Conservation (phyloP, 2,888 invertebrate species). For the Iphiclides podalirius region DNA sequence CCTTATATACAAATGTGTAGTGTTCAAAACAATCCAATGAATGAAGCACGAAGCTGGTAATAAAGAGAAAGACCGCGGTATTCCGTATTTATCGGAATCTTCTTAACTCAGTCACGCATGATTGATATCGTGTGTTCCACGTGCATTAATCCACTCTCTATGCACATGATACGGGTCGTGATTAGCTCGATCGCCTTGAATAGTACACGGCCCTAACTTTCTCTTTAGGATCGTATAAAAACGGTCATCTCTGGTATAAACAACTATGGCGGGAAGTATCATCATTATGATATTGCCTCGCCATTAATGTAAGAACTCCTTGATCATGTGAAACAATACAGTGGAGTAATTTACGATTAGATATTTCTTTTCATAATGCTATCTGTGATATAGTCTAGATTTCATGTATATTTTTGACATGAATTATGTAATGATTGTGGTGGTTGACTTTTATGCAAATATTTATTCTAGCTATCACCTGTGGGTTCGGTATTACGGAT, state of each 20-base stretch:
- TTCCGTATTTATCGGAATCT: neutral
- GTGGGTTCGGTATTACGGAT: too few species aligned
- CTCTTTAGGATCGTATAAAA: conserved; percentile 20
- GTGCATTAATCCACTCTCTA: conserved; percentile 14
- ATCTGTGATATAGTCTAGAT: too few species aligned
- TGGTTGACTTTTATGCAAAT: too few species aligned
- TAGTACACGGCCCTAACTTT: conserved; percentile 16
- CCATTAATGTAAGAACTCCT: neutral
- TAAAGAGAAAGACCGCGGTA: neutral
- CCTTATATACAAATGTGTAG: too few species aligned
- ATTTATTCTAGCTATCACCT: too few species aligned
- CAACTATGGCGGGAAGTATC: neutral
- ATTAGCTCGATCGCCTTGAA: conserved; percentile 18
- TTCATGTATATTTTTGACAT: too few species aligned
- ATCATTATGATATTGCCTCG: conserved; percentile 2
- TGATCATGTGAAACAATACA: neutral
- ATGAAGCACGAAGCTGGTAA: too few species aligned
- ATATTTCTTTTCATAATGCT: conserved; percentile 6
- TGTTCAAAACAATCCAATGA: too few species aligned
- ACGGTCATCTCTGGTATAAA: conserved; percentile 14
- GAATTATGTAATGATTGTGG: too few species aligned
- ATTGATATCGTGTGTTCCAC: conserved; percentile 17
- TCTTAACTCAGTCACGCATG: conserved; percentile 12
- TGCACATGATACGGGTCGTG: conserved; percentile 10
- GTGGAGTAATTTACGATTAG: conserved; percentile 15